These are phyloP conservation scores for Notolepis coatsorum DNA, from an alignment of 2,797 vertebrate genomes.

Conservation along the genomic window DNA sequence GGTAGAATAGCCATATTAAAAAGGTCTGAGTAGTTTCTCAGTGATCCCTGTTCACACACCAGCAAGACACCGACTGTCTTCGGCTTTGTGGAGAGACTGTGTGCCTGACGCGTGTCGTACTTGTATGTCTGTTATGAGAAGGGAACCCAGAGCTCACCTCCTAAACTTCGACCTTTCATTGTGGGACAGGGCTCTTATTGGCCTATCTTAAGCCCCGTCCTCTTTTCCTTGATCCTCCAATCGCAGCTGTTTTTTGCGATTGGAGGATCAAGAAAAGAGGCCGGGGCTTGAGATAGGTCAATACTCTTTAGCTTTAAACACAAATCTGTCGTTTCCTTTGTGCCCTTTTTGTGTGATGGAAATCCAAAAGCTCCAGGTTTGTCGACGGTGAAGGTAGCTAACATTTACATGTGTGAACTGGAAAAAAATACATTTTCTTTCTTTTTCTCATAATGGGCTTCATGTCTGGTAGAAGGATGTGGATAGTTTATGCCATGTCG, in stretches of 20 bases:
- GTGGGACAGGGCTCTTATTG: constrained; percentile 35
- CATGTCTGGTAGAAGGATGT: constrained; percentile 30
- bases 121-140: constrained; percentile 24
- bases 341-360: constrained; percentile 2
- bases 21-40: constrained; percentile 81
- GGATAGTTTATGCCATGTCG: constrained; percentile 39
- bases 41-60: constrained; percentile 78
- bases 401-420: constrained; percentile 41
- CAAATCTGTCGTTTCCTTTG: neutral
- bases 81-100: constrained; percentile 59
- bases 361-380: constrained; percentile 20
- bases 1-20: constrained; percentile 87
- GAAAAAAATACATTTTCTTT: constrained; percentile 28
- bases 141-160: constrained; percentile 29
- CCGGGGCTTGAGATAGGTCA: too few species aligned
- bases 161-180: constrained; percentile 25
- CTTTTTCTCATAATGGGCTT: constrained; percentile 15
- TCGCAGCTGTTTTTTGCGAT: too few species aligned
- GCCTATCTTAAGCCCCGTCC: too few species aligned
- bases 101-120: constrained; percentile 56
- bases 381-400: constrained; percentile 62
- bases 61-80: constrained; percentile 74
- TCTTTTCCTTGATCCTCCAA: too few species aligned
- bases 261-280: too few species aligned
- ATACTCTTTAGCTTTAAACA: constrained; percentile 43